These are phyloP conservation scores for Columbina picui DNA, from an alignment of 2,113 vertebrate genomes.

Conservation along the genomic window DNA sequence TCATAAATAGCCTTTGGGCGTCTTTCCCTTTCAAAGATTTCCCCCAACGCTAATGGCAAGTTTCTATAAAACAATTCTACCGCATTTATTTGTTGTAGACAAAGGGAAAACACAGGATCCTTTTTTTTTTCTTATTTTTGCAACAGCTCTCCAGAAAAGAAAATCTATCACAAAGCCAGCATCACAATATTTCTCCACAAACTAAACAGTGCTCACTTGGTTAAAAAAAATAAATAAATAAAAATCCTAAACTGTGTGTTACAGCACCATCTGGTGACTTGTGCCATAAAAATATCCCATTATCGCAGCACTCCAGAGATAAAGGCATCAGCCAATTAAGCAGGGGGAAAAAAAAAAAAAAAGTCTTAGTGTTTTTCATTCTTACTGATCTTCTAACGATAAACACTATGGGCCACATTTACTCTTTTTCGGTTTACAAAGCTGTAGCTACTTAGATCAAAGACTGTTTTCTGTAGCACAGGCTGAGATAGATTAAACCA, in stretches of 20 bases:
- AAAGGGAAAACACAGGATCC: background rate
- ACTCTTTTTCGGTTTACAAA: background rate
- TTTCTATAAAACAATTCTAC: background rate
- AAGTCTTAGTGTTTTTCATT: background rate
- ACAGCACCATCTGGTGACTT: slow-evolving; percentile 66
- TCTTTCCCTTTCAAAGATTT: background rate
- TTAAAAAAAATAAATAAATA: background rate
- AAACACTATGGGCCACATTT: background rate
- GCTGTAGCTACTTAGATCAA: background rate
- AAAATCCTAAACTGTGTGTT: background rate
- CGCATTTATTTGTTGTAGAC: background rate
- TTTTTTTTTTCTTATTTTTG: background rate
- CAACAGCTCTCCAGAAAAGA: background rate
- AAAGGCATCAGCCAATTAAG: background rate
- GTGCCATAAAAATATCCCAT: background rate
- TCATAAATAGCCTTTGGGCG: background rate
- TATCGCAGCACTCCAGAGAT: background rate
- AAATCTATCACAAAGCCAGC: background rate
- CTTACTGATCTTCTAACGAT: background rate
- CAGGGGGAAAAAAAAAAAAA: background rate
- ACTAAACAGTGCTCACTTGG: background rate
- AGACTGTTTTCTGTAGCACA: background rate
- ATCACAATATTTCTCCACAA: background rate
- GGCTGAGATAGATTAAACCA: background rate
- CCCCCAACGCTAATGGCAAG: background rate